Conservation (phyloP, 2,888 invertebrate genomes). For the Morpho achilles region DNA sequence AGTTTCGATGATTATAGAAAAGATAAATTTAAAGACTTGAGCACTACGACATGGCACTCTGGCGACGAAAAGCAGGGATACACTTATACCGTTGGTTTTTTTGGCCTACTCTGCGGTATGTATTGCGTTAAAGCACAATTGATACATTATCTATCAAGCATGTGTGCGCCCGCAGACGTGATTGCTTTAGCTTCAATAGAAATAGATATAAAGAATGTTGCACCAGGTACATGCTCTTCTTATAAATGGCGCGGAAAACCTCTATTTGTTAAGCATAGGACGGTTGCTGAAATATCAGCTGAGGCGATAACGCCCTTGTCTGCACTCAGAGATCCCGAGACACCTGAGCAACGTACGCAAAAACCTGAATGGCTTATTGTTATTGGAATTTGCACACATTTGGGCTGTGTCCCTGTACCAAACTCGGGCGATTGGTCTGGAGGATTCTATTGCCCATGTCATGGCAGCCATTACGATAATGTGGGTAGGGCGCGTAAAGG, state of each 20-base stretch:
- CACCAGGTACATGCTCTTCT: constrained; percentile 81
- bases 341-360: constrained; percentile 81
- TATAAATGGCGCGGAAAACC: constrained; percentile 93
- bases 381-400: constrained; percentile 89
- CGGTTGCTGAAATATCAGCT: constrained; percentile 81
- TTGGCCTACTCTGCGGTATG: constrained; percentile 75
- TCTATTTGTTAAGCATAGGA: constrained; percentile 86
- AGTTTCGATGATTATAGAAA: constrained; percentile 62
- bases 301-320: constrained; percentile 80
- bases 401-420: constrained; percentile 91
- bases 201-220: constrained; percentile 83
- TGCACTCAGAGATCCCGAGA: constrained; percentile 84
- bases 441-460: constrained; percentile 91
- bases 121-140: constrained; percentile 82
- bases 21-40: constrained; percentile 47
- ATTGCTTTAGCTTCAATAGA: constrained; percentile 88
- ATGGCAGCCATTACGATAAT: constrained; percentile 90
- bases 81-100: constrained; percentile 73
- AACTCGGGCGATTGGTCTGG: constrained; percentile 82
- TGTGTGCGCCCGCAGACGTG: constrained; percentile 86
- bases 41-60: constrained; percentile 49
- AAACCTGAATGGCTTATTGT: constrained; percentile 88
- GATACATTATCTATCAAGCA: constrained; percentile 74
- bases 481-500: constrained; percentile 87
- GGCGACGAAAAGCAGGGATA: constrained; percentile 59